phyloP scores from a whole-genome alignment of 2,113 vertebrate genomes.

The Neofelis nebulosa region DNA sequence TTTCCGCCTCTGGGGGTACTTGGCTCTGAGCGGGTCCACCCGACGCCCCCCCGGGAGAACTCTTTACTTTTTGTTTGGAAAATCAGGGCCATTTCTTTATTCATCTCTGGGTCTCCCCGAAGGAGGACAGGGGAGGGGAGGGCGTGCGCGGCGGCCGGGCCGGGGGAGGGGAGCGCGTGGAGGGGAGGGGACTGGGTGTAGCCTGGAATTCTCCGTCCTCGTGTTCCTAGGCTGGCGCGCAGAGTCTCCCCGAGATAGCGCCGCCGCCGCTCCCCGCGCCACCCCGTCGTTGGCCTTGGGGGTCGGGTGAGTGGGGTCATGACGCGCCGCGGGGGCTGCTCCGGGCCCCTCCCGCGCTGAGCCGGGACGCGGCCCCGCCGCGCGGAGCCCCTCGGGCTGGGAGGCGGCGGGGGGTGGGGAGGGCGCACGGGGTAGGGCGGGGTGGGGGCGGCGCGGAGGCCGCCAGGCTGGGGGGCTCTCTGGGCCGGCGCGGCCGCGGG shows the following conservation, averaged over 20 bases:
- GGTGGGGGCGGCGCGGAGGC: slow-evolving; percentile 67
- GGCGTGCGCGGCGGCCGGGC: slow-evolving; percentile 42
- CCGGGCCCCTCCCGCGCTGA: slow-evolving; percentile 42
- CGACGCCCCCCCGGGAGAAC: slow-evolving; percentile 58
- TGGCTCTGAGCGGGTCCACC: slow-evolving; percentile 30
- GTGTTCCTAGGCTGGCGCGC: slow-evolving; percentile 74
- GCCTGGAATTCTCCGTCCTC: slow-evolving; percentile 74
- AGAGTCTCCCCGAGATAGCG: slow-evolving; percentile 57
- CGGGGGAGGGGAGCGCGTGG: slow-evolving; percentile 54
- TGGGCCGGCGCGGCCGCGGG: slow-evolving; percentile 69
- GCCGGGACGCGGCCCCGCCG: background rate
- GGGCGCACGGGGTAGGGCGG: slow-evolving; percentile 58
- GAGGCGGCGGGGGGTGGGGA: slow-evolving; percentile 59
- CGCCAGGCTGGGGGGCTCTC: slow-evolving; percentile 75
- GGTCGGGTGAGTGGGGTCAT: slow-evolving; percentile 77
- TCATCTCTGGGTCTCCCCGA: slow-evolving; percentile 53
- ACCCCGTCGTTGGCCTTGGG: slow-evolving; percentile 70
- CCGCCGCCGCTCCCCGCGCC: slow-evolving; percentile 53
- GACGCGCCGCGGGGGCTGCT: slow-evolving; percentile 49
- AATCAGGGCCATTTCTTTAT: slow-evolving; percentile 55
- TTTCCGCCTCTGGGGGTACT: slow-evolving; percentile 36
- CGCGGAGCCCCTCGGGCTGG: slow-evolving; percentile 45
- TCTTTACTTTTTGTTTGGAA: slow-evolving; percentile 77
- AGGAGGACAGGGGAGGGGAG: slow-evolving; percentile 30
- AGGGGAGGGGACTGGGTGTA: slow-evolving; percentile 73